Evolutionary conservation across 2,113 vertebrate species (phyloP).

Genomic region (Erinaceus europaeus): DNA sequence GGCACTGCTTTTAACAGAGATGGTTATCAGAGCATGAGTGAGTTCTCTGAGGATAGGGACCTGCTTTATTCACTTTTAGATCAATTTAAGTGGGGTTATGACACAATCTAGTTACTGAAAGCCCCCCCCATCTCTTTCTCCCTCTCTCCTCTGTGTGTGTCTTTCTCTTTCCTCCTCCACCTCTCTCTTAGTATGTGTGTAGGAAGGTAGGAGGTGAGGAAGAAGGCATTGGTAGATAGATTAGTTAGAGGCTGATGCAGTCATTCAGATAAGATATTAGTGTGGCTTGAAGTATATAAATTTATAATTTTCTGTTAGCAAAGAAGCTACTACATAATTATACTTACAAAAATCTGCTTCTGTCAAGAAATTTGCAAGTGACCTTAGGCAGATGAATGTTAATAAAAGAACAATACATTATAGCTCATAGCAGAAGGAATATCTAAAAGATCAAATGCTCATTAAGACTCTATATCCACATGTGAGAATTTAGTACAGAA

Average conservation of each 20-base stretch:
- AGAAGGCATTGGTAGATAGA: neutral
- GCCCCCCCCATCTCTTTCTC: too few relatives aligned
- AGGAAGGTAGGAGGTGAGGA: neutral
- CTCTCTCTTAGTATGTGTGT: neutral
- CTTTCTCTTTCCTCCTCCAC: too few relatives aligned
- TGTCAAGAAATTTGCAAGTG: conserved; percentile 39
- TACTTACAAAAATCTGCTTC: conserved; percentile 28
- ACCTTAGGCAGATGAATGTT: conserved; percentile 30
- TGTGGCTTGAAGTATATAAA: neutral
- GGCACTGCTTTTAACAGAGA: neutral
- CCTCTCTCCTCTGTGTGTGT: too few relatives aligned
- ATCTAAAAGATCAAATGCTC: conserved; percentile 37
- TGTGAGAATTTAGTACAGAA: conserved; percentile 47
- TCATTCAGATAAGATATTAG: neutral
- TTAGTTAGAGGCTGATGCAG: neutral
- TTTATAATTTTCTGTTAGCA: conserved; percentile 44
- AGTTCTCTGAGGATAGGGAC: neutral
- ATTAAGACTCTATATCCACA: conserved; percentile 4
- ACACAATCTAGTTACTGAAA: neutral
- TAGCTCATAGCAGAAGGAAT: conserved; percentile 38
- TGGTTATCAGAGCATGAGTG: neutral
- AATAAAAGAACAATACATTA: conserved; percentile 48
- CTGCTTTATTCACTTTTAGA: neutral
- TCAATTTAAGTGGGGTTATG: neutral
- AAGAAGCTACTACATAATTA: conserved; percentile 38